Evolutionary conservation across 2,113 vertebrate genomes (phyloP), one percentile per base, ranked within the genome.

Genomic region (Zapus hudsonius): DNA sequence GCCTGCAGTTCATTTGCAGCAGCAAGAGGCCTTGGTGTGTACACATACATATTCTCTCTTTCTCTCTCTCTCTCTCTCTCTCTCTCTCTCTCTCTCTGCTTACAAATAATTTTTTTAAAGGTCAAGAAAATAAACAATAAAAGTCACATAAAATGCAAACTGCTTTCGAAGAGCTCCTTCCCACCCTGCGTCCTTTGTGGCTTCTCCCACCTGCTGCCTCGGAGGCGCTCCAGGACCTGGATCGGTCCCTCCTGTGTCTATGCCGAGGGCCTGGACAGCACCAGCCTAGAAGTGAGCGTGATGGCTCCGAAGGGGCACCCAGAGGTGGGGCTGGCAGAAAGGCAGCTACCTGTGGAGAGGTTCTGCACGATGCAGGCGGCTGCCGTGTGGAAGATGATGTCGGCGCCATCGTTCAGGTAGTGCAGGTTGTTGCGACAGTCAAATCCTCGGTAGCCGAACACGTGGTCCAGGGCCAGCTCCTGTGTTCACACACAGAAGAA

Each of bases 401-500:
- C 99, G 0, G 98, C 95, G 0, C 99, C 99, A 0, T 99, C 99
- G 0, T 99, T 99, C 95, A 99, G 99, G 98, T 99, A 99, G 95
- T 99, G 99, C 84, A 99, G 99, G 98, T 99, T 99, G 97, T 99
- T 99, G 57, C 99, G 99, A 91, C 99, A 99, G 96, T 99, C 99
- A 31, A 99, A 99, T 42, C 99, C 99, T 97, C 99, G 95, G 98
- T 99, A 99, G 31, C 99, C 99, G 91, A 99, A 99, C 29, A 99
- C 99, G 0, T 99, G 99, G 40, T 99, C 99, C 93, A 99, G 94
- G 78, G 98, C 98, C 96, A 99, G 98, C 91, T 99, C 99, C 99
- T 99, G 92, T n/a, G 42, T 31, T 52, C 29, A 94, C 55, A 70
- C 38, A 74, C 33, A 90, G 80, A 92, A 0, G 27, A 74, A 84